A percentile compares a stretch with the other conserved stretches of the same genome.
Evolutionary conservation across 2,888 invertebrate genomes (phyloP).

Genomic region (Ectemnius cavifrons): DNA sequence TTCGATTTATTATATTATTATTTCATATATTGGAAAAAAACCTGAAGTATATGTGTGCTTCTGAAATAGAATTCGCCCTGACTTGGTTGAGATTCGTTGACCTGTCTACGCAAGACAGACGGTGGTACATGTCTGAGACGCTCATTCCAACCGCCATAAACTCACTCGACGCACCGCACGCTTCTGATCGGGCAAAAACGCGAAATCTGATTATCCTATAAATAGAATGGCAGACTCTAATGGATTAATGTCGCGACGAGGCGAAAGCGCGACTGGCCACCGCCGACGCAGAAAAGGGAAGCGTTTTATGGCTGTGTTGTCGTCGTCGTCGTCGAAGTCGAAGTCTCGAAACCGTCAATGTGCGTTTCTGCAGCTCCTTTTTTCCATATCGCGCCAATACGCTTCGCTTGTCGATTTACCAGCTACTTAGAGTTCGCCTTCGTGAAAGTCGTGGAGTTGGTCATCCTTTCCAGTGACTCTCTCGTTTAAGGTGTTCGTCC

Average conservation of each 20-base stretch:
- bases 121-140: too few species aligned
- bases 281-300: conserved; percentile 1
- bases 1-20: too few species aligned
- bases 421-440: conserved; percentile 21
- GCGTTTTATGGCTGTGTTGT: conserved; percentile 31
- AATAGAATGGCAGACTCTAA: conserved; percentile 2
- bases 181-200: background rate
- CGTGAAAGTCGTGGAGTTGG: conserved; percentile 39
- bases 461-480: conserved; percentile 48
- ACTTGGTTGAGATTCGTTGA: too few species aligned
- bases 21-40: too few species aligned
- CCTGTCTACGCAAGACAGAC: too few species aligned
- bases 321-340: background rate
- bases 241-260: conserved; percentile 15
- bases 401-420: background rate
- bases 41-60: too few species aligned
- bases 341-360: background rate
- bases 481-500: conserved; percentile 45
- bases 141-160: too few species aligned
- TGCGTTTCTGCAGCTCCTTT: conserved; percentile 1
- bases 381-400: conserved; percentile 22
- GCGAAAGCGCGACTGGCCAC: conserved; percentile 1
- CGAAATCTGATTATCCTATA: conserved; percentile 4
- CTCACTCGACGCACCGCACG: too few species aligned
- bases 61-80: too few species aligned